Evolutionary conservation across 2,113 vertebrate species (phyloP).

Genomic region (Sarotherodon lohbergeri): DNA sequence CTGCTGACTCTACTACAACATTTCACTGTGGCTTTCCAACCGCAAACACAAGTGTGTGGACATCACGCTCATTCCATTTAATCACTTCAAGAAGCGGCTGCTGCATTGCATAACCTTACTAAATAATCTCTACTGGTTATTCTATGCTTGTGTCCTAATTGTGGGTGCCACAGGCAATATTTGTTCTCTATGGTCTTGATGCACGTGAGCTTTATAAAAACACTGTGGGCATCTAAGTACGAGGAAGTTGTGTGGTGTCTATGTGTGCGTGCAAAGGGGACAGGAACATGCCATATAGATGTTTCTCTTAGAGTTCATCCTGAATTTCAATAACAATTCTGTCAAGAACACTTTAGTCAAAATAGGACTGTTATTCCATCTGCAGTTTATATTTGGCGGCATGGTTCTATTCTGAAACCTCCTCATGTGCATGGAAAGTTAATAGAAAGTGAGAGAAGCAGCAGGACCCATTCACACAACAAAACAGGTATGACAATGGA

Average conservation of each 20-base stretch:
- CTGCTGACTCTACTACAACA: slow-evolving; percentile 11
- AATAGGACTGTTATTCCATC: background rate
- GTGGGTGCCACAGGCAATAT: background rate
- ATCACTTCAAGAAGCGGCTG: slow-evolving; percentile 19
- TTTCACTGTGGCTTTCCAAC: slow-evolving; percentile 13
- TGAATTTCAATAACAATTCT: background rate
- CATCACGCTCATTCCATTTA: slow-evolving; percentile 4
- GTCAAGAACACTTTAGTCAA: background rate
- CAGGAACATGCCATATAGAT: background rate
- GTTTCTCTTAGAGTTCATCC: background rate
- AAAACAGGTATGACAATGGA: background rate
- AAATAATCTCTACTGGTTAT: background rate
- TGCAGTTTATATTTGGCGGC: background rate
- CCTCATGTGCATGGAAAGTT: background rate
- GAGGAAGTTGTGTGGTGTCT: background rate
- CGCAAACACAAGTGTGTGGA: slow-evolving; percentile 11
- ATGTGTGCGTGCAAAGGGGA: background rate
- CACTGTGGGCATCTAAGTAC: background rate
- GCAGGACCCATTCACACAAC: background rate
- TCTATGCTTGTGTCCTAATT: background rate
- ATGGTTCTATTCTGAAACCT: background rate
- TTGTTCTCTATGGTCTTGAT: background rate
- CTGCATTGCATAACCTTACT: background rate
- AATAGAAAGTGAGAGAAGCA: background rate
- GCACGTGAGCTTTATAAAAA: background rate